Base-by-base conservation (phyloP, 2,797 vertebrate genomes). In the Paratrypauchen microcephalus region DNA sequence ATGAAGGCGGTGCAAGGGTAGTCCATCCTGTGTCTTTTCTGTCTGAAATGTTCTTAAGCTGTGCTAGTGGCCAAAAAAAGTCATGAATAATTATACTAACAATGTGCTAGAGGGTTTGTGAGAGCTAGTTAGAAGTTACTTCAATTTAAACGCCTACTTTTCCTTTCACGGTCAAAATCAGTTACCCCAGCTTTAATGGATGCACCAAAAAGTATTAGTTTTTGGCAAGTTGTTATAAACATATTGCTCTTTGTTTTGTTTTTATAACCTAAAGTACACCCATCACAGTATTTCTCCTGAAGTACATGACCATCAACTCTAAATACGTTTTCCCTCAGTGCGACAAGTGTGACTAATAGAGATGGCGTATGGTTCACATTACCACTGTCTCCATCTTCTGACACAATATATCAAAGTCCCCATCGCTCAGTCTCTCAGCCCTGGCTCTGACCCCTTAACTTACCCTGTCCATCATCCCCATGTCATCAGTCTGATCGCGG, bases 321-420 rank as follows among this genome's bases (percentile, higher is more conserved):
- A 45, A 64, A 78, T 66, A 59, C 59, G 50, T 72, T 73, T 47
- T 81, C 78, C 18, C 26, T 64, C 65, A 52, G 74, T 70, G 70
- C 58, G 69, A 75, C 80, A 78, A 80, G 75, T 73, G 48, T 64
- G 71, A 73, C 65, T 76, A 83, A 87, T 84, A 80, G 83, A 83
- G 78, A 82, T 84, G 83, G 63, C 24, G 64, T 63, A 77, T 93
- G 91, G 87, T 90, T 91, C 83, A 65, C 68, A 86, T 91, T 84
- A 77, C 63, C 73, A 63, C 77, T 75, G 65, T 81, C 78, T 86
- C 70, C 71, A 55, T 77, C 63, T 74, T 58, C 76, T 79, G 73
- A 81, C 67, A 73, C 57, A 58, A 36, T 84, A 86, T 81, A 83
- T 86, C 79, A 85, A 74, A 82, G 77, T 77, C 76, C 80, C 75